Conservation (phyloP, 2,888 invertebrate species). For the Melinaea menophilus region DNA sequence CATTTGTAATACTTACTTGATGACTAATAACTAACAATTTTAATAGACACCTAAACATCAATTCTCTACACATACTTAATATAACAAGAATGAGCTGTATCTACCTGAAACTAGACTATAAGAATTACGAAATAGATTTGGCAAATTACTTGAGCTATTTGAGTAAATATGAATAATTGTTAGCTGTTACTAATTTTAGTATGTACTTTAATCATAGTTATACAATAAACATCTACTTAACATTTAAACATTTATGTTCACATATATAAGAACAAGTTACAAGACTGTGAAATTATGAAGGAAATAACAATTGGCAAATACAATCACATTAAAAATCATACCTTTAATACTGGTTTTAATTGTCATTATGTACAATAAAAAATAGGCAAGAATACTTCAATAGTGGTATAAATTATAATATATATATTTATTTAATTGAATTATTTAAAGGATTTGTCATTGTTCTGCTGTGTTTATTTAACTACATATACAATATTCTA, state of each 20-base stretch:
- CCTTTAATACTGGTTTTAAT: not conserved
- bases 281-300: not conserved
- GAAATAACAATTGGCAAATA: too few relatives aligned
- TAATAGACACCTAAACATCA: conserved; percentile 2
- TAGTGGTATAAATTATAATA: not conserved
- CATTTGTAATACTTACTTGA: not conserved
- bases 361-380: not conserved
- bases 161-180: conserved; percentile 16
- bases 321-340: not conserved
- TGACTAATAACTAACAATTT: not conserved
- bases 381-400: conserved; percentile 4
- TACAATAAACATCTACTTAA: conserved; percentile 3
- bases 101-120: conserved; percentile 12
- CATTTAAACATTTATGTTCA: not conserved
- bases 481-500: conserved; percentile 8
- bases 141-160: conserved; percentile 67
- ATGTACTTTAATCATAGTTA: not conserved
- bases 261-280: not conserved
- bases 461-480: not conserved
- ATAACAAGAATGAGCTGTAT: conserved; percentile 10
- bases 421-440: not conserved
- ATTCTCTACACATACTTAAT: not conserved
- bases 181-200: not conserved
- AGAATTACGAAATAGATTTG: conserved; percentile 59
- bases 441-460: not conserved